Evolutionary conservation across 2,113 vertebrate genomes (phyloP), one percentile per base, ranked within the genome.

Genomic region (Lontra canadensis): DNA sequence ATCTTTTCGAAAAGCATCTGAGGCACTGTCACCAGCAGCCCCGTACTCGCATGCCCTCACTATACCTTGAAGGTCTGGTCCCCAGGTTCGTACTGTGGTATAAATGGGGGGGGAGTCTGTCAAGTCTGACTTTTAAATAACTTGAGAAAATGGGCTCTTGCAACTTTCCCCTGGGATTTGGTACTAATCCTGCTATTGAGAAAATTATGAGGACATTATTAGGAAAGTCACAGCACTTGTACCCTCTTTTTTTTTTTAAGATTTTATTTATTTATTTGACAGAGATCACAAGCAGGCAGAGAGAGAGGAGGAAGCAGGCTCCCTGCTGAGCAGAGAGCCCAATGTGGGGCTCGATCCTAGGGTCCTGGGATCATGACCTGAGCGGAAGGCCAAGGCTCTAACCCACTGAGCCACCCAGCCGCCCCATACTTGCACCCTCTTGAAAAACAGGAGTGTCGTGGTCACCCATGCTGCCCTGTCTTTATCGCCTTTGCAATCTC

Each of bases 111-210:
- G 96, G 85, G 9, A 67, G 20, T 97, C 87, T 59, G 78, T 92
- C n/a, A 23, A 96, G 55, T 80, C 89, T 97, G 89, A 92, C 79
- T 97, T 97, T 96, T 98, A 98, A 97, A 97, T 96, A 97, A 98
- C 92, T 98, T 97, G 95, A 98, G 89, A 95, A 98, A 97, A 97
- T 94, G 55, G 83, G 83, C 96, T 97, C 92, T 95, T 96, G 80
- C 63, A 79, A 96, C 90, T 88, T 73, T 81, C 96, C 95, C 95
- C 61, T 0, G 67, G 87, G 95, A 95, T 90, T 94, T 94, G 95
- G 89, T 52, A 95, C 96, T 96, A 98, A 98, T 97, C 92, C 97
- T 96, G 90, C 83, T 96, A 76, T 81, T 98, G 95, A 96, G 96
- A 97, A 97, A 96, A 98, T 96, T 96, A 71, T 49, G 81, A 94